Percentiles rank a stretch among this genome's conserved stretches.
Evolutionary conservation across 2,113 vertebrate species (phyloP).

Genomic region (Odobenus rosmarus): DNA sequence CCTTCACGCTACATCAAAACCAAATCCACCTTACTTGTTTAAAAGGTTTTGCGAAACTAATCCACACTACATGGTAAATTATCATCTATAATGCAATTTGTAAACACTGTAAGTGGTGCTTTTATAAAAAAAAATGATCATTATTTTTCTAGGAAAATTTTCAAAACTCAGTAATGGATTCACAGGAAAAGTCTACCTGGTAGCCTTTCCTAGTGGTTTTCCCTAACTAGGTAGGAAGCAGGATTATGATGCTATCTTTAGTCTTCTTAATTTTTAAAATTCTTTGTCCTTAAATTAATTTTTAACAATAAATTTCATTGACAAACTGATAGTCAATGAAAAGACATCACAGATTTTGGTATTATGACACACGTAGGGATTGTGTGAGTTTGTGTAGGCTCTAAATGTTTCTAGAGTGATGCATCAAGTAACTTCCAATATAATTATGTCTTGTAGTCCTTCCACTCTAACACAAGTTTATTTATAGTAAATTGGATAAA

Average conservation of each 20-base stretch:
- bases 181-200: background rate
- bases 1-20: background rate
- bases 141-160: background rate
- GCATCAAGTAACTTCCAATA: background rate
- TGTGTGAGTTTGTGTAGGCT: background rate
- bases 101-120: background rate
- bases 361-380: too few species aligned
- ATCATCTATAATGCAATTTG: background rate
- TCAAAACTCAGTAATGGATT: background rate
- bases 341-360: background rate
- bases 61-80: background rate
- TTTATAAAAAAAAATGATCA: background rate
- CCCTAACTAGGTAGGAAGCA: background rate
- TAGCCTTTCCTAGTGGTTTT: background rate
- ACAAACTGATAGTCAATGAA: background rate
- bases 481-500: background rate
- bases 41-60: background rate
- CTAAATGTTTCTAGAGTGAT: background rate
- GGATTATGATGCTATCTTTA: background rate
- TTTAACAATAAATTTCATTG: background rate
- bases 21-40: background rate
- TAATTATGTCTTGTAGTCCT: background rate
- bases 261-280: background rate
- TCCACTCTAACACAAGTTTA: background rate
- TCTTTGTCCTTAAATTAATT: background rate